Conservation (phyloP, 2,797 vertebrate genomes). For the Amblyraja radiata region DNA sequence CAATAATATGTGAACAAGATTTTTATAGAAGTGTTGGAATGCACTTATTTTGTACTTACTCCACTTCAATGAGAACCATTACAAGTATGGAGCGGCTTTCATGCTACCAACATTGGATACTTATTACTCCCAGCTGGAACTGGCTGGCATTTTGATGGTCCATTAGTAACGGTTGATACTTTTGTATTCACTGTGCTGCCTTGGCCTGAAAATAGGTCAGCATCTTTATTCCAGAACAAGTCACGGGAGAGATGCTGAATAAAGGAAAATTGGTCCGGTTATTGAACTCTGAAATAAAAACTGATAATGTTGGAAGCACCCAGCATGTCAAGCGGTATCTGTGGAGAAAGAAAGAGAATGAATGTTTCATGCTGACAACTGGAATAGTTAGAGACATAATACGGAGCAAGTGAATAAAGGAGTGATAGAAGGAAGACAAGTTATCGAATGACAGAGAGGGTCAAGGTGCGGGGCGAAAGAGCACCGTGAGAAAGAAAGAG, state of each 20-base stretch:
- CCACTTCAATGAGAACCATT: neutral
- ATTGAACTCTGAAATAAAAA: neutral
- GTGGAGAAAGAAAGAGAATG: neutral
- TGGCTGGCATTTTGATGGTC: neutral
- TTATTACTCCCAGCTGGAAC: neutral
- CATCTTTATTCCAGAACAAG: neutral
- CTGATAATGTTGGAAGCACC: neutral
- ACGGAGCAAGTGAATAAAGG: neutral
- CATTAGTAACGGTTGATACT: neutral
- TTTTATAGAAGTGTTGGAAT: neutral
- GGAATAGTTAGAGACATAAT: neutral
- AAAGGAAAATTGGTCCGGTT: neutral
- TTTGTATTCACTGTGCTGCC: neutral
- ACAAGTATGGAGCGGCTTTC: neutral
- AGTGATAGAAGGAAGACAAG: neutral
- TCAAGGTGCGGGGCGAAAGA: neutral
- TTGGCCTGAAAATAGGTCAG: too few species aligned
- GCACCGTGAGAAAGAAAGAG: neutral
- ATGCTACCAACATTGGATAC: neutral
- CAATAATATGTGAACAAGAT: neutral
- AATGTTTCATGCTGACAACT: neutral
- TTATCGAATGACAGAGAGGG: neutral
- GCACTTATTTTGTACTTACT: neutral
- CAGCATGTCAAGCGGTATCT: neutral
- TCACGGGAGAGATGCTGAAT: neutral